A percentile compares a stretch with the other conserved stretches of the same genome.
Evolutionary conservation across 2,113 vertebrate species (phyloP).

Genomic region (Stercorarius parasiticus): DNA sequence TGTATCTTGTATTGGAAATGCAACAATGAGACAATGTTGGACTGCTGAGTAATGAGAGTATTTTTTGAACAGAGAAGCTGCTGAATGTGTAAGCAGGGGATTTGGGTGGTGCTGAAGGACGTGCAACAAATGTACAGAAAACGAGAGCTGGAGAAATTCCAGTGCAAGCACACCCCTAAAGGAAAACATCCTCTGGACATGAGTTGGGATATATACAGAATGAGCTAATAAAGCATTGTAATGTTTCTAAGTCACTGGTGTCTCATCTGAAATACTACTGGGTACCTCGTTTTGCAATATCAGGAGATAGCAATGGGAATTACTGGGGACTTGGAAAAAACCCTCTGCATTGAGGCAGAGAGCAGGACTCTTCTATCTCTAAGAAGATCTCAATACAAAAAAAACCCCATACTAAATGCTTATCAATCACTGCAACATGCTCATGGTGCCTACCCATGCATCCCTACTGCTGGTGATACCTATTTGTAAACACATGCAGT

Average conservation of each 20-base stretch:
- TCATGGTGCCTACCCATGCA: fast-evolving
- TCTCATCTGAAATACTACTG: neutral
- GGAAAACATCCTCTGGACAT: neutral
- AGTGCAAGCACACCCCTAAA: neutral
- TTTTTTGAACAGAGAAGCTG: conserved; percentile 18
- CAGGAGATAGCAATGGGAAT: neutral
- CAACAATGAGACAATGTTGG: neutral
- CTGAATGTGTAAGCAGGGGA: neutral
- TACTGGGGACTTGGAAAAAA: neutral
- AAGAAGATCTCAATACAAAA: neutral
- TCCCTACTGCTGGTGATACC: neutral
- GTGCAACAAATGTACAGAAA: conserved; percentile 52
- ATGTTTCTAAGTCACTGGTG: neutral
- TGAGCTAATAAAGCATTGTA: neutral
- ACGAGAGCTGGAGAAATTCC: neutral
- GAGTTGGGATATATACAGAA: neutral
- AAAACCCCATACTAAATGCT: neutral
- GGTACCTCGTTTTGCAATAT: neutral
- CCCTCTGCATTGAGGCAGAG: neutral
- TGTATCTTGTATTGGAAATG: neutral
- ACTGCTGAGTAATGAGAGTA: conserved; percentile 10
- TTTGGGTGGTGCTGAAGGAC: conserved; percentile 9
- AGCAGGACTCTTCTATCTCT: neutral
- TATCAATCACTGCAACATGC: neutral
- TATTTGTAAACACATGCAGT: neutral